These are phyloP conservation scores for Euwallacea fornicatus DNA, from an alignment of 1,140 invertebrate species.

Conservation along the genomic window DNA sequence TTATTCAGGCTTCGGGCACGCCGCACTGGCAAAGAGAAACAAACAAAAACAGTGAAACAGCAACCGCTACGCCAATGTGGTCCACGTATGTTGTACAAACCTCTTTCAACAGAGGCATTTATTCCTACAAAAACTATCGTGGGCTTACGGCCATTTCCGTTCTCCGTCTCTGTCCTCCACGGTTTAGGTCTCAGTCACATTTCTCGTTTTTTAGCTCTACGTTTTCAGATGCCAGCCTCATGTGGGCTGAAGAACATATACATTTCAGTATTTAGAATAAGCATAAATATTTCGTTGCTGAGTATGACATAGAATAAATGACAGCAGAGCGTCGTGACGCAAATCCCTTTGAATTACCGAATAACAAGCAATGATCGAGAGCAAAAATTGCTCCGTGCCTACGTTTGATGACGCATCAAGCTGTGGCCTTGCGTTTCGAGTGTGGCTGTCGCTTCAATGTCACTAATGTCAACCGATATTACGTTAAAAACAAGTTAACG, in stretches of 20 bases:
- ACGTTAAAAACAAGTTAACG: neutral
- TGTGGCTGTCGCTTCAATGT: too few species aligned
- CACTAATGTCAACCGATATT: too few species aligned
- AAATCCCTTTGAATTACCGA: too few species aligned
- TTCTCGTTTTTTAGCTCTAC: constrained; percentile 34
- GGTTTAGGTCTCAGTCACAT: constrained; percentile 13
- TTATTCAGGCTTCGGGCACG: neutral
- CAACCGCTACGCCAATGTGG: constrained; percentile 30
- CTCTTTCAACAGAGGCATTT: constrained; percentile 38
- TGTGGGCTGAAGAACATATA: constrained; percentile 30
- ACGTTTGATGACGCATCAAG: too few species aligned
- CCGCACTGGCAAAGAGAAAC: too few species aligned
- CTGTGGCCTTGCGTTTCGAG: too few species aligned
- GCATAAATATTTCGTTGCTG: constrained; percentile 21
- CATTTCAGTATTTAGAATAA: constrained; percentile 33
- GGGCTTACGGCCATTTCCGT: constrained; percentile 37
- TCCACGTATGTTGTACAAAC: constrained; percentile 37
- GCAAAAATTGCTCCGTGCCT: too few species aligned
- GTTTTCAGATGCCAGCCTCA: constrained; percentile 33
- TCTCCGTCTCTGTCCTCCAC: constrained; percentile 25
- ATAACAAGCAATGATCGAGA: too few species aligned
- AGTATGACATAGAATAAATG: too few species aligned
- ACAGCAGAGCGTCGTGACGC: too few species aligned
- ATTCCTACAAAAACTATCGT: constrained; percentile 38
- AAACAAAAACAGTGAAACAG: neutral